These are phyloP conservation scores for Episyrphus balteatus DNA, from an alignment of 1,140 invertebrate species.

Conservation along the genomic window DNA sequence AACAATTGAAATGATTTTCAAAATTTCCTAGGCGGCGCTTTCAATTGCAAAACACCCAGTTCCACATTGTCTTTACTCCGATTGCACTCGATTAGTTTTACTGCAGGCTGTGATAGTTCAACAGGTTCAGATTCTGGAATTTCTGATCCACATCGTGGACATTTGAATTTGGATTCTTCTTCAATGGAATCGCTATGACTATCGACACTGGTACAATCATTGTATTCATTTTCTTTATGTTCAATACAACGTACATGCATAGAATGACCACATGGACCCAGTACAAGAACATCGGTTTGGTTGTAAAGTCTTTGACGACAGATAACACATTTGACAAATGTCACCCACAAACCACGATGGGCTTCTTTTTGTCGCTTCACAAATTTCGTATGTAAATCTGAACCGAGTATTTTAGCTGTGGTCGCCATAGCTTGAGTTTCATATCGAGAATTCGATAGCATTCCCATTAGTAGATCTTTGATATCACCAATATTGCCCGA, in stretches of 20 bases:
- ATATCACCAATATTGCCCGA: conserved; percentile 42
- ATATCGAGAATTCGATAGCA: conserved; percentile 38
- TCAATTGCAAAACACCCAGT: conserved; percentile 25
- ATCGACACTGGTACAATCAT: background rate
- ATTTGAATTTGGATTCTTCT: conserved; percentile 5
- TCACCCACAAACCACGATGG: conserved; percentile 25
- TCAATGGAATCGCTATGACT: conserved; percentile 7
- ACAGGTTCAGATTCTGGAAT: conserved; percentile 3
- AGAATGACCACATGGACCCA: conserved; percentile 30
- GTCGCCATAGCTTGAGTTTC: conserved; percentile 36
- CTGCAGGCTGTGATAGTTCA: conserved; percentile 17
- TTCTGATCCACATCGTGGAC: conserved; percentile 17
- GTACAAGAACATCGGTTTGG: conserved; percentile 18
- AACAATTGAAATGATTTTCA: conserved; percentile 4
- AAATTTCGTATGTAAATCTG: conserved; percentile 35
- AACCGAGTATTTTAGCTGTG: conserved; percentile 29
- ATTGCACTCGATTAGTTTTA: conserved; percentile 6
- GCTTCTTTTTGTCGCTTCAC: conserved; percentile 11
- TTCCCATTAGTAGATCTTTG: conserved; percentile 39
- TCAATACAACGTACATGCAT: conserved; percentile 21
- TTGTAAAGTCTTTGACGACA: conserved; percentile 27
- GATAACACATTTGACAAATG: conserved; percentile 26
- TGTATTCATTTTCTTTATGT: background rate
- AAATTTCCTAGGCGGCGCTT: conserved; percentile 33
- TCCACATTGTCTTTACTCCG: conserved; percentile 4